Percentiles rank a stretch among this genome's conserved stretches.
Conservation (phyloP, 2,797 vertebrate species). For the Sandelia bainsii region DNA sequence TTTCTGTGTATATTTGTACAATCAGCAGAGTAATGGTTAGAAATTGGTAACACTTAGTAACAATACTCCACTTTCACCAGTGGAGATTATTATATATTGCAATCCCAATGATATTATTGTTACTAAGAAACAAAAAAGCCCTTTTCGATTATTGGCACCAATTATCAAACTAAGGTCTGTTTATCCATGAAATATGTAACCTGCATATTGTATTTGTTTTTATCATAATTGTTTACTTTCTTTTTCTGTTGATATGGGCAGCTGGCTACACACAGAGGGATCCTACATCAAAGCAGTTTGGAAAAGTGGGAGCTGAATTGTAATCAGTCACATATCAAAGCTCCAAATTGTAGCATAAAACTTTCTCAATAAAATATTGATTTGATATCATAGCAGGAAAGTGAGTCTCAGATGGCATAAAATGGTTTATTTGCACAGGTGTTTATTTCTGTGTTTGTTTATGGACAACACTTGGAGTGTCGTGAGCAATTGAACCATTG, state of each 20-base stretch:
- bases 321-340: slow-evolving; percentile 25
- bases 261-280: slow-evolving; percentile 2
- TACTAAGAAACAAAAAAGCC: neutral
- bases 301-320: slow-evolving; percentile 26
- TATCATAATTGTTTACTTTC: slow-evolving; percentile 16
- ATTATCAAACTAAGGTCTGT: neutral
- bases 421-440: slow-evolving; percentile 23
- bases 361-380: slow-evolving; percentile 11
- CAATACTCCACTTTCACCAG: neutral
- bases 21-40: neutral
- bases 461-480: neutral
- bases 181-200: slow-evolving; percentile 4
- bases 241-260: slow-evolving; percentile 35
- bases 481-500: neutral
- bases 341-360: slow-evolving; percentile 18
- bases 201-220: slow-evolving; percentile 35
- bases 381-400: slow-evolving; percentile 10
- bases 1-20: slow-evolving; percentile 22
- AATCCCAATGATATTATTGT: neutral
- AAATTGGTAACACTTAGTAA: neutral
- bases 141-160: neutral
- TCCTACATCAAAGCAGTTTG: slow-evolving; percentile 23
- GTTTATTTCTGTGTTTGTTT: slow-evolving; percentile 2
- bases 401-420: slow-evolving; percentile 4
- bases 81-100: neutral